phyloP scores from a whole-genome alignment of 1,140 invertebrate species.

The Drosophila biarmipes region DNA sequence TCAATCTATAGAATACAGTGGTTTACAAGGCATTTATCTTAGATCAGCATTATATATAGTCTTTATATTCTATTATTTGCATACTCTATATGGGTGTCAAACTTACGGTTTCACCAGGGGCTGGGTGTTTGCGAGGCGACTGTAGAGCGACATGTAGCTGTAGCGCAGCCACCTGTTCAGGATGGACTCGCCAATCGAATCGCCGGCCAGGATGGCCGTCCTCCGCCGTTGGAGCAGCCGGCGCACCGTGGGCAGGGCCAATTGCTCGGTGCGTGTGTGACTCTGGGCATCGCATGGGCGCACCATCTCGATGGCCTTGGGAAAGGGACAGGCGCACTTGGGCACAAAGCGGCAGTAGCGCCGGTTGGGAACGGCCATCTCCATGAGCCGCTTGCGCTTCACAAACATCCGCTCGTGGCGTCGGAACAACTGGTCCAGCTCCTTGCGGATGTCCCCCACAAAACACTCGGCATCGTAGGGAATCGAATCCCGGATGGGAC shows the following conservation, averaged over 20 bases:
- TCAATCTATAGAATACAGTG: too few species aligned
- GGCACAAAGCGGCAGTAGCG: constrained; percentile 50
- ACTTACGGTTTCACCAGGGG: constrained; percentile 58
- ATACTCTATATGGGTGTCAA: not conserved
- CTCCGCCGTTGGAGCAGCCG: constrained; percentile 39
- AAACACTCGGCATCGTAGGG: constrained; percentile 66
- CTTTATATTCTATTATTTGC: too few species aligned
- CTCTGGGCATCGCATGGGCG: constrained; percentile 25
- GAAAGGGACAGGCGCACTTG: constrained; percentile 65
- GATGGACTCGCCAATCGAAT: constrained; percentile 56
- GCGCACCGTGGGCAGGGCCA: constrained; percentile 60
- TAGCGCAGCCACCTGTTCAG: constrained; percentile 69
- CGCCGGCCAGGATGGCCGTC: constrained; percentile 31
- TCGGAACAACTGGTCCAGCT: constrained; percentile 39
- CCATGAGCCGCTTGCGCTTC: constrained; percentile 53
- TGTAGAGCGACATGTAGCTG: constrained; percentile 73
- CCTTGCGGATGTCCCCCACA: constrained; percentile 51
- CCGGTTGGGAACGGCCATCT: constrained; percentile 50
- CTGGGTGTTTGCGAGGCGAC: constrained; percentile 64
- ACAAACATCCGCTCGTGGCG: constrained; percentile 54
- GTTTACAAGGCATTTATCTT: too few species aligned
- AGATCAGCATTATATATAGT: too few species aligned
- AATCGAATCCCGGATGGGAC: constrained; percentile 41
- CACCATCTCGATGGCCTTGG: constrained; percentile 64
- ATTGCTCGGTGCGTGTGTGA: constrained; percentile 71